Conservation (phyloP, 2,888 invertebrate genomes). For the Chymomyza procnemis region DNA sequence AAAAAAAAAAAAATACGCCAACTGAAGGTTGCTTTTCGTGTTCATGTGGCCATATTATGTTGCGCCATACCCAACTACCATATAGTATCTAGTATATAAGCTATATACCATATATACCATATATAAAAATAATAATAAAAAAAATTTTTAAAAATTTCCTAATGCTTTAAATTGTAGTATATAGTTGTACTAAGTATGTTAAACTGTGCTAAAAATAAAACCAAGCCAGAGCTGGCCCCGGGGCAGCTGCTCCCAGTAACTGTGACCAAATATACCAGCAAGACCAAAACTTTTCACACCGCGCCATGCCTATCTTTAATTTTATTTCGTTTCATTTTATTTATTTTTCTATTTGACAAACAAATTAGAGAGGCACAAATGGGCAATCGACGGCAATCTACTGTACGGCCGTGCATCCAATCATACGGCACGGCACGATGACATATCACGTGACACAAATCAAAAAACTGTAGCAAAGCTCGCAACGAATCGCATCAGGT, state of each 20-base stretch:
- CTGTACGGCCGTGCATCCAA: not conserved
- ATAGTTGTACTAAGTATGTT: too few relatives aligned
- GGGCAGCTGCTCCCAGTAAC: not conserved
- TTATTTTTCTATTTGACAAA: conserved; percentile 26
- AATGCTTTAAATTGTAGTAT: not conserved
- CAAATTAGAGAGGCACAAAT: conserved; percentile 21
- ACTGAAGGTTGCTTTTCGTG: not conserved
- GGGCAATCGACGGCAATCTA: not conserved
- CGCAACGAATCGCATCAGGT: conserved; percentile 1
- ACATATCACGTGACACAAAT: conserved; percentile 45
- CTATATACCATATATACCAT: too few relatives aligned
- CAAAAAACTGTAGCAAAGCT: conserved; percentile 18
- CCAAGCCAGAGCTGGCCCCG: not conserved
- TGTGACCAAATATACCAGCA: not conserved
- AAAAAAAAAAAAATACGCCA: too few relatives aligned
- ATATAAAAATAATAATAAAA: not conserved
- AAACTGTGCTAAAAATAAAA: not conserved
- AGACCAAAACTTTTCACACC: not conserved
- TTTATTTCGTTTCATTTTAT: not conserved
- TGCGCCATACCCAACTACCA: not conserved
- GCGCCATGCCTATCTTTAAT: not conserved
- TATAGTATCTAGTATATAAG: too few relatives aligned
- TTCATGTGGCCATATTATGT: not conserved
- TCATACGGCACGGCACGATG: not conserved
- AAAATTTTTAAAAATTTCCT: not conserved